Evolutionary conservation across 1,140 invertebrate genomes (phyloP).

Genomic region (Drosophila pallidifrons): DNA sequence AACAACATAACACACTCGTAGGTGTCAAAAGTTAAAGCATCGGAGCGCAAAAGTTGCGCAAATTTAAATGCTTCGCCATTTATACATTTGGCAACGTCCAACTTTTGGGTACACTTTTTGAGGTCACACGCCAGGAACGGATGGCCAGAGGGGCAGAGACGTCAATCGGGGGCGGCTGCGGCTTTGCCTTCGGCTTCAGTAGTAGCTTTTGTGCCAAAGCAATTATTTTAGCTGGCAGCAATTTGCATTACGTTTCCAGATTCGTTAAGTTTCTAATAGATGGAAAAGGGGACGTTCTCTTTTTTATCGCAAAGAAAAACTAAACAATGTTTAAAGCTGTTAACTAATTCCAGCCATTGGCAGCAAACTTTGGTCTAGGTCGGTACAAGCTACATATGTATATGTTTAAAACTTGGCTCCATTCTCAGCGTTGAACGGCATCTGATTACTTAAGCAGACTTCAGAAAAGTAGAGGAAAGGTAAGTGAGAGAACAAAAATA

Average conservation of each 20-base stretch:
- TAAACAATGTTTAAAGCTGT: not conserved
- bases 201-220: constrained; percentile 69
- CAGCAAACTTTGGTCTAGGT: not conserved
- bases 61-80: constrained; percentile 73
- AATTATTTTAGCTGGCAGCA: constrained; percentile 81
- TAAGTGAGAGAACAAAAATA: not conserved
- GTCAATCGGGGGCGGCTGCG: not conserved
- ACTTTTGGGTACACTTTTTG: constrained; percentile 48
- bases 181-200: constrained; percentile 5
- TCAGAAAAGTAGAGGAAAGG: not conserved
- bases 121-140: constrained; percentile 2
- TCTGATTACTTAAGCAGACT: not conserved
- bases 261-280: constrained; percentile 64
- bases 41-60: constrained; percentile 77
- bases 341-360: constrained; percentile 3
- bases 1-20: constrained; percentile 43
- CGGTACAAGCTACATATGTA: not conserved
- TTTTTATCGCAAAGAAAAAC: constrained; percentile 1
- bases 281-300: not conserved
- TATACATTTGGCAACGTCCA: constrained; percentile 19
- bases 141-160: not conserved
- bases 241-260: constrained; percentile 61
- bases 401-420: not conserved
- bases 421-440: not conserved
- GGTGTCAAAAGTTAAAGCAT: constrained; percentile 82